Evolutionary conservation across 1,140 invertebrate genomes (phyloP).

Genomic region (Aphidius gifuensis): DNA sequence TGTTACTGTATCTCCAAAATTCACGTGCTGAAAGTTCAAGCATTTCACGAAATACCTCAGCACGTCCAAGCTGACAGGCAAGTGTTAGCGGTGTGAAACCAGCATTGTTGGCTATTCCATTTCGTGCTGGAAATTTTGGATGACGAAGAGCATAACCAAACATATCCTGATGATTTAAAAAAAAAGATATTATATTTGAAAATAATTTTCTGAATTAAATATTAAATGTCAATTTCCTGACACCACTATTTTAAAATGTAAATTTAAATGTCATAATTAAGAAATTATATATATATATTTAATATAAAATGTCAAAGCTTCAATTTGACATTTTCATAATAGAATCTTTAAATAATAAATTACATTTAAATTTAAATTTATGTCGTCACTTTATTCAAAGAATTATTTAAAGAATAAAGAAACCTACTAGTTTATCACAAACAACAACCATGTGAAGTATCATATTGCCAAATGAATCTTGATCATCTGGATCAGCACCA

Average conservation of each 20-base stretch:
- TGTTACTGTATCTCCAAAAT: constrained; percentile 98
- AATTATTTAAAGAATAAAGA: background rate
- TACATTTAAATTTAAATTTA: too few species aligned
- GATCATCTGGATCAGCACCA: constrained; percentile 87
- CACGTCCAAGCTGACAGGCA: constrained; percentile 92
- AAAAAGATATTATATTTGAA: too few species aligned
- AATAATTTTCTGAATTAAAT: too few species aligned
- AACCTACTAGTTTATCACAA: constrained; percentile 85
- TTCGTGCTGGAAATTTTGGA: constrained; percentile 86
- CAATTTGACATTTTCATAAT: too few species aligned
- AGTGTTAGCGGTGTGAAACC: constrained; percentile 93
- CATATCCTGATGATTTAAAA: constrained; percentile 74
- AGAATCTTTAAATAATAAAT: too few species aligned
- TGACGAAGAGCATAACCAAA: constrained; percentile 96
- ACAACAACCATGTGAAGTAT: constrained; percentile 98
- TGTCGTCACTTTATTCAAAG: too few species aligned
- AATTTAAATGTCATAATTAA: too few species aligned
- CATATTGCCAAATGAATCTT: constrained; percentile 93
- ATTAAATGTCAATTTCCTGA: too few species aligned
- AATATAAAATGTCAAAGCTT: too few species aligned
- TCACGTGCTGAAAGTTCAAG: constrained; percentile 92
- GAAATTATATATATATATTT: too few species aligned
- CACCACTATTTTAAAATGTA: too few species aligned
- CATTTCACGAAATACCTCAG: constrained; percentile 96
- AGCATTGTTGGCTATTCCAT: constrained; percentile 82